Evolutionary conservation across 2,888 invertebrate genomes (phyloP), one percentile per base, ranked within the genome.

Genomic region (Erynnis tages): DNA sequence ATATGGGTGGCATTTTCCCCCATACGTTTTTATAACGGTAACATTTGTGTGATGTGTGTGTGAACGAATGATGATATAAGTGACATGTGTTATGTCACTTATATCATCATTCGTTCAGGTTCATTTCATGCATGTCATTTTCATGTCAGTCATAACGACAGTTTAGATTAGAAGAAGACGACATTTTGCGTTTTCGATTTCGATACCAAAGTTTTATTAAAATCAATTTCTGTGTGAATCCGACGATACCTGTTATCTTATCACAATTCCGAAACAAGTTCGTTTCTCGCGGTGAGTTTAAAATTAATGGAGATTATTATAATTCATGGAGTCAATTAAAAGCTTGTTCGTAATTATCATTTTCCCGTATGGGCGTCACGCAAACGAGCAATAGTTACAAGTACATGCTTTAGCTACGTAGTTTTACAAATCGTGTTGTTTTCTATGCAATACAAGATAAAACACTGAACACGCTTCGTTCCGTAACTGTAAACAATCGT

Each of bases 401-500:
- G 5, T 16, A 41, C n/a, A n/a, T n/a, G n/a, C n/a, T n/a, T n/a
- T n/a, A n/a, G n/a, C 23, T 19, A 34, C 14, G 10, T 8, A 14
- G 0, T 35, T 43, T 21, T 10, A 11, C 5, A 8, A 25, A 25
- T 16, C 16, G 25, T 34, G 21, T 30, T 25, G 17, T 40, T 40
- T 40, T 8, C 13, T 40, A 3, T 21, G 14, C 48, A 17, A 25
- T 25, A 8, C 4, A 25, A 34, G 49, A 49, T 27, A 44, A 44
- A 52, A n/a, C n/a, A n/a, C n/a, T n/a, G n/a, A 52, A 41, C 11
- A 11, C 6, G 17, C 34, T 2, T 0, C 2, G 10, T 19, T 35
- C 21, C 29, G 14, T 52, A 50, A 45, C 53, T 25, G 53, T 53
- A 44, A 45, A 45, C 25, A 38, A 21, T 19, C 17, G 4, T 29